Conservation (phyloP, 2,113 vertebrate genomes). For the Brachypodius melanocephalos region DNA sequence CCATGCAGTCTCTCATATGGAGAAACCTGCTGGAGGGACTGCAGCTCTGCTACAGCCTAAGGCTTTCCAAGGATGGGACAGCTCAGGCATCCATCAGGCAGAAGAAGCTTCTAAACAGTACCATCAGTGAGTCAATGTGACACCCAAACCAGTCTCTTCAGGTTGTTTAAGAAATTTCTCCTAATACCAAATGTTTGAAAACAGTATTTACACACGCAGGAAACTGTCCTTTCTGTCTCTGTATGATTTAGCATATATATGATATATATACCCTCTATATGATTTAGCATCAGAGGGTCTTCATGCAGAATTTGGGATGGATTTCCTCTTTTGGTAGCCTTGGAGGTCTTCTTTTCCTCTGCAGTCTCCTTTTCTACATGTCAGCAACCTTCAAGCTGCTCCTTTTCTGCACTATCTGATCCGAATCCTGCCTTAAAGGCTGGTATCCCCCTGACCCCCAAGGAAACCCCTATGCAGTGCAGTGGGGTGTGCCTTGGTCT, state of each 20-base stretch:
- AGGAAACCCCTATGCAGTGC: neutral
- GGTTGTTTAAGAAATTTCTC: neutral
- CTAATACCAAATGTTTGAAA: neutral
- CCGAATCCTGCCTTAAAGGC: neutral
- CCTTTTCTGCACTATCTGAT: neutral
- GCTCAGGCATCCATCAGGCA: neutral
- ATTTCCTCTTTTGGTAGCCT: neutral
- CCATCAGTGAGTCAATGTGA: neutral
- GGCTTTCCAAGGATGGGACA: neutral
- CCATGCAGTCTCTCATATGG: neutral
- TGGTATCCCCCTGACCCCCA: neutral
- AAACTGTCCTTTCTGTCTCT: neutral
- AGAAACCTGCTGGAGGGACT: rapidly evolving
- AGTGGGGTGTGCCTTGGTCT: neutral
- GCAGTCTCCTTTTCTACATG: neutral
- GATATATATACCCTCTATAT: too few relatives aligned
- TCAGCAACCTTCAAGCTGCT: neutral
- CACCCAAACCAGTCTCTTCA: neutral
- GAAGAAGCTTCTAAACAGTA: neutral
- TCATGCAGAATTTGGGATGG: neutral
- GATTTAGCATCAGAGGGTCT: neutral
- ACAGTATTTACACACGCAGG: rapidly evolving
- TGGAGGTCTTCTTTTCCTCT: neutral
- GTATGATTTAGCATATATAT: neutral
- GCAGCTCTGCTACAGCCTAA: neutral